Base-by-base conservation (phyloP, 2,113 vertebrate species). In the Macquaria ambigua region DNA sequence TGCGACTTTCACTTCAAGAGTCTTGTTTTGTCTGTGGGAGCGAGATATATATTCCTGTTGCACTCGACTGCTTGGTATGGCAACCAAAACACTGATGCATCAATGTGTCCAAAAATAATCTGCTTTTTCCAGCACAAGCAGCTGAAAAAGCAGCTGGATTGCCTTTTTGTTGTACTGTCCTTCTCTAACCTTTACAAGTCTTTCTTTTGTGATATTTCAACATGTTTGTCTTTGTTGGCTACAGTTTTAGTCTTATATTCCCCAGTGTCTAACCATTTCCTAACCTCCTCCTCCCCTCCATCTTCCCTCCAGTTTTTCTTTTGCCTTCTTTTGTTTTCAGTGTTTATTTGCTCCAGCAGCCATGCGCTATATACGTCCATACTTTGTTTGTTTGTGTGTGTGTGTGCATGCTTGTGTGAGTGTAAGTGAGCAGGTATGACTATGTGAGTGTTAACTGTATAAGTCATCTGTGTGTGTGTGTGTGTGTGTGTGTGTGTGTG, bases 21-120 rank as follows among this genome's bases (percentile, higher is more conserved):
- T 67, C 69, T 78, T 76, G 46, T 70, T 25, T 71, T 93, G 87
- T 91, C 87, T 85, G 37, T 82, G 63, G 75, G 56, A 43, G 41
- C 1, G 5, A 55, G 21, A 52, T 78, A 58, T 73, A 56, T 79
- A 66, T 87, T 86, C 74, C 1, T 78, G 71, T 84, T 84, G 74
- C 80, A 80, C 77, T 75, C 48, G 1, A 61, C 71, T 67, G 70
- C 68, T 81, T 67, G 25, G 69, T 73, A 78, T 71, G 62, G 61
- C 83, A 86, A 56, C 74, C 52, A 39, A 76, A 77, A 72, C 73
- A 62, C 50, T 25, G 79, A 76, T 58, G 52, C 76, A 69, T 81
- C 67, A 86, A 28, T 31, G 14, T 6, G 52, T 74, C 73, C 69
- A 83, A 81, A 80, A 92, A 88, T 75, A 86, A 82, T 85, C 67